Evolutionary conservation across 92 coral and sea anemone species (phyloP).

Genomic region (Metridium senile): DNA sequence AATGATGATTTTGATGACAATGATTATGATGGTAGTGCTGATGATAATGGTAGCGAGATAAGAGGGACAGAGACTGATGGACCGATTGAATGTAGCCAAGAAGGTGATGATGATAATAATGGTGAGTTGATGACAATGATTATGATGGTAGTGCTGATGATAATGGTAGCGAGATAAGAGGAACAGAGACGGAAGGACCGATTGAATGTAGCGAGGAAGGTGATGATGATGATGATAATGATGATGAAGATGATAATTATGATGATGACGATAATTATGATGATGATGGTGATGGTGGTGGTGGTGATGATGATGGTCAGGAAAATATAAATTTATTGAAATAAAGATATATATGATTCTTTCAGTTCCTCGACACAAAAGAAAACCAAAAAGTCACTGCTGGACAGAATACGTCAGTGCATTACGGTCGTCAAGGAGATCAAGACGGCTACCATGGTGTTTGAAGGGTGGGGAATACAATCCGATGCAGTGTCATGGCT

Average conservation of each 20-base stretch:
- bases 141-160: not conserved
- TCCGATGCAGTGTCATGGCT: conserved; percentile 78
- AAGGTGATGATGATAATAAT: no score
- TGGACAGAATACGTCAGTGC: conserved; percentile 43
- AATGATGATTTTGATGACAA: not conserved
- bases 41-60: conserved; percentile 56
- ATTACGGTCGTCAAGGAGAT: conserved; percentile 35
- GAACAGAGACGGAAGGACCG: not conserved
- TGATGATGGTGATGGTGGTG: conserved; percentile 12
- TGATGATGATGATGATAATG: not conserved
- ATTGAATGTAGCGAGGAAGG: not conserved
- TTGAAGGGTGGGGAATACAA: conserved; percentile 67
- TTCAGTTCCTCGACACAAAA: not conserved
- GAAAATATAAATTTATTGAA: no score
- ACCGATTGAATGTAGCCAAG: conserved; percentile 43
- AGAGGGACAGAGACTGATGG: conserved; percentile 55
- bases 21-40: conserved; percentile 15
- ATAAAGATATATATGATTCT: no score
- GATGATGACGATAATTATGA: conserved; percentile 18
- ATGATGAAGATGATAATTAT: not conserved
- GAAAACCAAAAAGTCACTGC: conserved; percentile 42
- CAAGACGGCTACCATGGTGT: conserved; percentile 74
- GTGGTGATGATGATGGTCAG: not conserved
- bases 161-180: not conserved
- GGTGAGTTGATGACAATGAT: no score